Evolutionary conservation across 2,113 vertebrate genomes (phyloP).

Genomic region (Nestor notabilis): DNA sequence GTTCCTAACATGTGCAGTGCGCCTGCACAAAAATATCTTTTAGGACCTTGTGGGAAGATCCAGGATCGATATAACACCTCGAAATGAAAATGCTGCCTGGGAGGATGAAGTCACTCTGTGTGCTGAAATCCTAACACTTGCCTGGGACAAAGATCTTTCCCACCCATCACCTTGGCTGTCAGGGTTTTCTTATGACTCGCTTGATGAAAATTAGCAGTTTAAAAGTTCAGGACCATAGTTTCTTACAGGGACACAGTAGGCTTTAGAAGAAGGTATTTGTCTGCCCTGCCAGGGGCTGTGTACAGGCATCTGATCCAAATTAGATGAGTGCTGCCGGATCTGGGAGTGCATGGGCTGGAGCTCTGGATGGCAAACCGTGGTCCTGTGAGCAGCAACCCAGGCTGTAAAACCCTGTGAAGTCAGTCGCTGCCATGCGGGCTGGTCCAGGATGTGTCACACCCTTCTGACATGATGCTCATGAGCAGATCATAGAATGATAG

Average conservation of each 20-base stretch:
- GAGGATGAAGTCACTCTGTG: background rate
- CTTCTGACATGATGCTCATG: background rate
- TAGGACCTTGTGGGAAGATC: background rate
- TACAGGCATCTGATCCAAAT: rapidly evolving
- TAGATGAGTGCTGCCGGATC: background rate
- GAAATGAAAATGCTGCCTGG: background rate
- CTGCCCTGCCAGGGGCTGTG: background rate
- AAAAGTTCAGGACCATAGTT: background rate
- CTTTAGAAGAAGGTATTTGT: background rate
- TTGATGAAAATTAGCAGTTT: background rate
- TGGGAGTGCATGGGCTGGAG: background rate
- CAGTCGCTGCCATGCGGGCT: background rate
- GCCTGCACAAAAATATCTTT: background rate
- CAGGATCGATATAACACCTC: background rate
- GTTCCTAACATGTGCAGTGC: background rate
- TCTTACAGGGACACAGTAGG: background rate
- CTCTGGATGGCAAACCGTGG: background rate
- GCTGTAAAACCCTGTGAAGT: background rate
- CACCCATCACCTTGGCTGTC: background rate
- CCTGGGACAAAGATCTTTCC: background rate
- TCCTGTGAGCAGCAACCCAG: background rate
- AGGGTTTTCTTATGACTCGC: background rate
- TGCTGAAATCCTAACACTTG: background rate
- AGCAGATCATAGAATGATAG: background rate
- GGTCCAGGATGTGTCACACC: background rate